Evolutionary conservation across 2,797 vertebrate genomes (phyloP).

Genomic region (Muscicapa striata): DNA sequence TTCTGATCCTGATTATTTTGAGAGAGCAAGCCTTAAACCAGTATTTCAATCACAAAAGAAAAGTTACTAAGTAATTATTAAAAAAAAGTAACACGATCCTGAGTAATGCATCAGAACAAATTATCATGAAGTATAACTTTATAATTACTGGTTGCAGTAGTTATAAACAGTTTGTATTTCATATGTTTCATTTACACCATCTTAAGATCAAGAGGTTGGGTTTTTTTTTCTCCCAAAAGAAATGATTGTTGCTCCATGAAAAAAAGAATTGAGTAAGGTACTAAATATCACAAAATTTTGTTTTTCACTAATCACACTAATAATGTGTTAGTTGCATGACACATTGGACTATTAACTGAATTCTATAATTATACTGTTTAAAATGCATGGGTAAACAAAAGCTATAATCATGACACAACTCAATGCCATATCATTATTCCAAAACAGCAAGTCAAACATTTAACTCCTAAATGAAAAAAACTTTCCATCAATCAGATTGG

Average conservation of each 20-base stretch:
- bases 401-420: slow-evolving; percentile 36
- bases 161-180: neutral
- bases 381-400: slow-evolving; percentile 46
- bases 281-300: neutral
- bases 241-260: neutral
- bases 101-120: neutral
- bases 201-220: neutral
- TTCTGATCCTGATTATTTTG: neutral
- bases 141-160: neutral
- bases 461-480: neutral
- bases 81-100: neutral
- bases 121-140: neutral
- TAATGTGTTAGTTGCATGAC: neutral
- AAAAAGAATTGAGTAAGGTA: neutral
- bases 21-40: neutral
- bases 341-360: slow-evolving; percentile 32
- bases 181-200: fast-evolving
- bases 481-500: neutral
- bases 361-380: slow-evolving; percentile 38
- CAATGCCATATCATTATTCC: neutral
- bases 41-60: neutral
- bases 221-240: neutral
- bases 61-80: neutral
- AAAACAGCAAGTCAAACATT: neutral
- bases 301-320: neutral